Evolutionary conservation across 1,140 invertebrate species (phyloP).

Genomic region (Procambarus virginalis): DNA sequence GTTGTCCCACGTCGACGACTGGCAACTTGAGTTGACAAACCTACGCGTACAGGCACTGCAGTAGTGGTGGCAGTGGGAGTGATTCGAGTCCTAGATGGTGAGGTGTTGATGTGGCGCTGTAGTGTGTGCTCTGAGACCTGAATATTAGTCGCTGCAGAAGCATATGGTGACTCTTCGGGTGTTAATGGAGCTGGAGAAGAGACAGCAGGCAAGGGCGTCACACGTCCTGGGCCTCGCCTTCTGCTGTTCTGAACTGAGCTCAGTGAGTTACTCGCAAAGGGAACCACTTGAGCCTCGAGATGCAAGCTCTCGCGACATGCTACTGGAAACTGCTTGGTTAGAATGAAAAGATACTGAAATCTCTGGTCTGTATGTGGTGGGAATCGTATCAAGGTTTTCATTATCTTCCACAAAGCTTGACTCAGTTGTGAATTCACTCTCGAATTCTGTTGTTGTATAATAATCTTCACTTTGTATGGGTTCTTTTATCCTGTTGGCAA

Average conservation of each 20-base stretch:
- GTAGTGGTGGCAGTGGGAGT: neutral
- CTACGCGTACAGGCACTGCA: neutral
- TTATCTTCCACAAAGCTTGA: neutral
- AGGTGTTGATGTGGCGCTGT: neutral
- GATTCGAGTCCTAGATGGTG: neutral
- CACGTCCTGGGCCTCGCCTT: neutral
- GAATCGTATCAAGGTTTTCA: neutral
- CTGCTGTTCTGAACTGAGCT: conserved; percentile 5
- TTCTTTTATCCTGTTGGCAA: neutral
- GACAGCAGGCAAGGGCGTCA: neutral
- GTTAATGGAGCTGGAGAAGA: neutral
- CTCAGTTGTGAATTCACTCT: conserved; percentile 9
- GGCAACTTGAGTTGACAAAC: neutral
- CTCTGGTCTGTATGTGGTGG: conserved; percentile 15
- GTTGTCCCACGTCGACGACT: neutral
- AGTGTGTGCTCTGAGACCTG: neutral
- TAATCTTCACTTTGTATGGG: neutral
- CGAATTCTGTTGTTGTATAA: conserved; percentile 21
- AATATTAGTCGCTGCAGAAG: neutral
- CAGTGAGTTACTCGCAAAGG: neutral
- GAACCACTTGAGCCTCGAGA: neutral
- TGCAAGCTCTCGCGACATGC: neutral
- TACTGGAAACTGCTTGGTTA: neutral
- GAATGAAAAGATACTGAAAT: neutral
- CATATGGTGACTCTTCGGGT: neutral